A percentile compares a stretch with the other conserved stretches of the same genome.
These are phyloP conservation scores for Galeopsomyia nigrocyanea DNA, from an alignment of 2,888 invertebrate species.

Conservation along the genomic window DNA sequence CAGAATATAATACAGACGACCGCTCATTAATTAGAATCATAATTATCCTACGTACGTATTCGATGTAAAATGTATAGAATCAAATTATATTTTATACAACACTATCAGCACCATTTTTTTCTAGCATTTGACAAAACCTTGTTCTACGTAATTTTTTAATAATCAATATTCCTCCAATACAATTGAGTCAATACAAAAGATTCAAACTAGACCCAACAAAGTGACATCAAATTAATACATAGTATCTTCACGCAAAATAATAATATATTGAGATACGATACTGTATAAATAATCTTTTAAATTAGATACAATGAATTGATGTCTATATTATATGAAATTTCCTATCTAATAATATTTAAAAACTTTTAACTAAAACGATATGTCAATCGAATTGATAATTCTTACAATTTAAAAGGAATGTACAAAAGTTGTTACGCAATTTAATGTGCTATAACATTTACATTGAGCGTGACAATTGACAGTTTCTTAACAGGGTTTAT, in stretches of 20 bases:
- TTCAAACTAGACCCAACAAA: no score
- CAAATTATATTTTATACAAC: constrained; percentile 6
- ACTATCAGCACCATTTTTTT: constrained; percentile 28
- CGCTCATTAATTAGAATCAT: constrained; percentile 26
- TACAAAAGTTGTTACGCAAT: not conserved
- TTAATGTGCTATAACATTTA: not conserved
- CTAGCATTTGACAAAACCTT: no score
- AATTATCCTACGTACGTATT: not conserved
- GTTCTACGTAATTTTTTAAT: no score
- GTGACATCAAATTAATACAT: no score
- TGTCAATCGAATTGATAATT: not conserved
- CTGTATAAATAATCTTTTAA: no score
- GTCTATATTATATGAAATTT: not conserved
- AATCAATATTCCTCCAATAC: no score
- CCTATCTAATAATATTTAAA: not conserved
- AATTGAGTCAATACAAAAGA: no score
- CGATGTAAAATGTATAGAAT: constrained; percentile 8
- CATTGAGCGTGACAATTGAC: constrained; percentile 24
- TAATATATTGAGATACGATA: no score
- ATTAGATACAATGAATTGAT: no score
- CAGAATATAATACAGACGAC: constrained; percentile 41
- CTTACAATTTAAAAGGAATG: not conserved
- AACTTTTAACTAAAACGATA: not conserved
- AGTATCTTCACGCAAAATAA: no score
- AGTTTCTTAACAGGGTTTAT: not conserved